Percentiles rank a stretch among this genome's conserved stretches.
phyloP scores from a whole-genome alignment of 2,888 invertebrate genomes.

The Pycnomerus fuliginosus region DNA sequence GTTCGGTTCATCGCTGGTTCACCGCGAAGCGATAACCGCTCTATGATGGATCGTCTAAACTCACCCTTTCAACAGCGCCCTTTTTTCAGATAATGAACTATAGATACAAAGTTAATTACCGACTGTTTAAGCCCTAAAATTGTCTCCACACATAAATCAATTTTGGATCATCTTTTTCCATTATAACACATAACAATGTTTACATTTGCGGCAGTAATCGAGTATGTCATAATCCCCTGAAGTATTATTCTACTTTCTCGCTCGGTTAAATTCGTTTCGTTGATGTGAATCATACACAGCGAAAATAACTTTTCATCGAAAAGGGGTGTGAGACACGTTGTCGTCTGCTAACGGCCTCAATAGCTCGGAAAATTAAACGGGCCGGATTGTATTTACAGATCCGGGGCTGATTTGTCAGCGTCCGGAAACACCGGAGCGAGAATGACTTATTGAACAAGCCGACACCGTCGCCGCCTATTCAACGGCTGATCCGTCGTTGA shows the following conservation, averaged over 20 bases:
- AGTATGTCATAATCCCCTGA: no score
- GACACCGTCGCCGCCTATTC: slow-evolving; percentile 19
- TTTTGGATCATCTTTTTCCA: no score
- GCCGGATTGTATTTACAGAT: slow-evolving; percentile 40
- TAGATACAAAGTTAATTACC: no score
- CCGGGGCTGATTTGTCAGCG: slow-evolving; percentile 38
- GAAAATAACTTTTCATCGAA: slow-evolving; percentile 20
- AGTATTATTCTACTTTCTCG: no score
- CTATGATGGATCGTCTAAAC: slow-evolving; percentile 36
- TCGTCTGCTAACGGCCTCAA: slow-evolving; percentile 34
- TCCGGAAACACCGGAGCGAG: slow-evolving; percentile 36
- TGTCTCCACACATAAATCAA: no score
- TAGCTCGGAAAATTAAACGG: slow-evolving; percentile 43
- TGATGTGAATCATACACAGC: no score
- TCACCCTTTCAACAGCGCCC: no score
- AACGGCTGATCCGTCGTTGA: slow-evolving; percentile 12
- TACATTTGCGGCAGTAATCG: no score
- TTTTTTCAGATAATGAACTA: no score
- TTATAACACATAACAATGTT: no score
- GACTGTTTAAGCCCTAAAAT: no score
- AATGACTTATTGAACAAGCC: slow-evolving; percentile 36
- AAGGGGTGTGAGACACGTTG: slow-evolving; percentile 5
- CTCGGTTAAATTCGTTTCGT: no score
- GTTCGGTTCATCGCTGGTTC: slow-evolving; percentile 38
- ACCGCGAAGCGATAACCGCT: slow-evolving; percentile 32